A percentile compares a stretch with the other conserved stretches of the same genome.
These are phyloP conservation scores for Pelodytes ibericus DNA, from an alignment of 2,797 vertebrate species.

Conservation along the genomic window DNA sequence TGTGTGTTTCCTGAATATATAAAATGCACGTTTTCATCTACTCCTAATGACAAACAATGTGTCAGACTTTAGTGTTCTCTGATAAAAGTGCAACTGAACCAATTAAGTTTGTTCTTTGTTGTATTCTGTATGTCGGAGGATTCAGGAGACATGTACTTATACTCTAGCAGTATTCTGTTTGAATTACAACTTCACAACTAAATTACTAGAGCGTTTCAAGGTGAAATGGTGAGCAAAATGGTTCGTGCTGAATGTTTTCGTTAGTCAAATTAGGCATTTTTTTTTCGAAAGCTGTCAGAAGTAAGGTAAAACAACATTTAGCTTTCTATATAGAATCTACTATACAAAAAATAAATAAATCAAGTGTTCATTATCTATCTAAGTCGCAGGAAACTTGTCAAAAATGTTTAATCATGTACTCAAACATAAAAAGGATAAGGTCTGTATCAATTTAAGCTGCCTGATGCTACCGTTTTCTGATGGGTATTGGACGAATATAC, in stretches of 20 bases:
- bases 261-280: neutral
- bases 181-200: slow-evolving; percentile 8
- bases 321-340: neutral
- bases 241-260: neutral
- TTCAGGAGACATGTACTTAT: neutral
- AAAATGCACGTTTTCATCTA: neutral
- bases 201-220: neutral
- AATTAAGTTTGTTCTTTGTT: neutral
- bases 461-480: too few relatives aligned
- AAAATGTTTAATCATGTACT: neutral
- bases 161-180: neutral
- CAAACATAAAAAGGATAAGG: neutral
- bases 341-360: neutral
- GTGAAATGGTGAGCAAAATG: neutral
- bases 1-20: too few relatives aligned
- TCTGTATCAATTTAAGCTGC: neutral
- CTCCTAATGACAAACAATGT: neutral
- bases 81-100: neutral
- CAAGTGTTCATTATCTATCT: neutral
- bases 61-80: neutral
- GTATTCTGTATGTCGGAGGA: neutral
- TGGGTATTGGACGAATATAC: too few relatives aligned
- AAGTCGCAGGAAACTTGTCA: neutral
- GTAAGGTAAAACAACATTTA: neutral
- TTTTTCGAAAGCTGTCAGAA: slow-evolving; percentile 1